Conservation (phyloP, 2,888 invertebrate genomes). For the Patella caerulea region DNA sequence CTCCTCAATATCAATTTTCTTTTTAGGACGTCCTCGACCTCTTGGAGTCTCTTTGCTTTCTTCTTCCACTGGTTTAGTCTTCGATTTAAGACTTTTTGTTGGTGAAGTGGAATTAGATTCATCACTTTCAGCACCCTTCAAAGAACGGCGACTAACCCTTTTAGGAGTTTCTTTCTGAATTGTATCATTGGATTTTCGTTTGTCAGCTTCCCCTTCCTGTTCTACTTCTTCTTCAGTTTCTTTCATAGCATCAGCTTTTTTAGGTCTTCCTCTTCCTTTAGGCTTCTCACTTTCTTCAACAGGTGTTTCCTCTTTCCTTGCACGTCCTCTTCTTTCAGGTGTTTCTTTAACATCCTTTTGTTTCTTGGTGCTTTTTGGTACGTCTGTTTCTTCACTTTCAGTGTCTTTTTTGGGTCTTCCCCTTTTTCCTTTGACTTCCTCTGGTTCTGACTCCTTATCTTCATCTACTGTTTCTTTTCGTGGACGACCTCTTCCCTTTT, state of each 20-base stretch:
- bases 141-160: neutral
- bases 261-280: slow-evolving; percentile 28
- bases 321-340: neutral
- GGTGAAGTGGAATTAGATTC: slow-evolving; percentile 9
- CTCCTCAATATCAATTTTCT: slow-evolving; percentile 28
- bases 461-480: slow-evolving; percentile 32
- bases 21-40: slow-evolving; percentile 42
- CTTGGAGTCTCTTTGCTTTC: slow-evolving; percentile 24
- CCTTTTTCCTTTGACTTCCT: slow-evolving; percentile 19
- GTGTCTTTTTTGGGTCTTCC: slow-evolving; percentile 38
- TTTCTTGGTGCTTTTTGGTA: slow-evolving; percentile 17
- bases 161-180: neutral
- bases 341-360: slow-evolving; percentile 17
- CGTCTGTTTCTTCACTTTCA: slow-evolving; percentile 19
- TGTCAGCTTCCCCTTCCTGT: slow-evolving; percentile 10
- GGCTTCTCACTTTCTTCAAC: slow-evolving; percentile 17
- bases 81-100: neutral
- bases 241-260: neutral
- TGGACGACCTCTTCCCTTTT: slow-evolving; percentile 39
- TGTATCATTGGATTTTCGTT: slow-evolving; percentile 21
- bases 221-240: slow-evolving; percentile 23
- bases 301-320: slow-evolving; percentile 16
- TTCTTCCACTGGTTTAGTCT: slow-evolving; percentile 21
- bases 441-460: slow-evolving; percentile 12
- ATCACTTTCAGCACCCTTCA: slow-evolving; percentile 12